Percentiles rank a stretch among this genome's conserved stretches.
These are phyloP conservation scores for Hipparchia semele DNA, from an alignment of 2,888 invertebrate species.

Conservation along the genomic window DNA sequence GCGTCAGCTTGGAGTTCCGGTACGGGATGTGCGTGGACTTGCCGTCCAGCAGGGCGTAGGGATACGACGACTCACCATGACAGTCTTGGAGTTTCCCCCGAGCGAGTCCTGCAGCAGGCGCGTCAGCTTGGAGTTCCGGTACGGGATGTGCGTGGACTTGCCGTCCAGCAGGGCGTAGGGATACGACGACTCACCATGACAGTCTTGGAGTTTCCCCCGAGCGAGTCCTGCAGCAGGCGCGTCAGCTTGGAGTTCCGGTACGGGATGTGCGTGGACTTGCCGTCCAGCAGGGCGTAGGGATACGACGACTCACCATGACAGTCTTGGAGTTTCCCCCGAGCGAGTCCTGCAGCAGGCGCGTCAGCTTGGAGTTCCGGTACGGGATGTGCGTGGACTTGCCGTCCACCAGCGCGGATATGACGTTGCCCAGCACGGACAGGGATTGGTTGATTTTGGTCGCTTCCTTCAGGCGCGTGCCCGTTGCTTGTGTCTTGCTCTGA, in stretches of 20 bases:
- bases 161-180: background rate
- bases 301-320: conserved; percentile 87
- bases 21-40: conserved; percentile 95
- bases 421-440: conserved; percentile 98
- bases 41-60: too few relatives aligned
- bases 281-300: background rate
- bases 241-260: conserved; percentile 99
- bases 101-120: too few relatives aligned
- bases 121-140: too few relatives aligned
- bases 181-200: conserved; percentile 87
- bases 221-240: conserved; percentile 95
- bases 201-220: conserved; percentile 98
- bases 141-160: too few relatives aligned
- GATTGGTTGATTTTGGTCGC: conserved; percentile 99
- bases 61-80: too few relatives aligned
- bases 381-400: conserved; percentile 99
- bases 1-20: conserved; percentile 97
- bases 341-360: conserved; percentile 97
- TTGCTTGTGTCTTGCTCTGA: conserved; percentile 98
- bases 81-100: too few relatives aligned
- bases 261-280: conserved; percentile 91
- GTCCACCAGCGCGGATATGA: conserved; percentile 98
- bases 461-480: conserved; percentile 96
- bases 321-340: conserved; percentile 98
- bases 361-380: conserved; percentile 98